These are phyloP conservation scores for Amorpha juglandis DNA, from an alignment of 2,888 invertebrate genomes.

Conservation along the genomic window DNA sequence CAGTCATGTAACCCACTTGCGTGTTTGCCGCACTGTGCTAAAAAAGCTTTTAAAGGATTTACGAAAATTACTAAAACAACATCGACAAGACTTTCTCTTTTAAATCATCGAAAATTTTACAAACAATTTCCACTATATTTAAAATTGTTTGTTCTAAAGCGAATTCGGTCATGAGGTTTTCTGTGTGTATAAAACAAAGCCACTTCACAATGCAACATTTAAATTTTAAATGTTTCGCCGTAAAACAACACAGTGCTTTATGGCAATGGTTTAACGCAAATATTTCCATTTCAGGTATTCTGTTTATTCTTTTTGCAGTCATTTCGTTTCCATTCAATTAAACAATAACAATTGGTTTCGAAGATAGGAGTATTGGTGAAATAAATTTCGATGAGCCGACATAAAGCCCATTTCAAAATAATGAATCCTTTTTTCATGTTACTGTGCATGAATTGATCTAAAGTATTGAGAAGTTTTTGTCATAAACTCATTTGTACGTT, in stretches of 20 bases:
- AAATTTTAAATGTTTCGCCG: background rate
- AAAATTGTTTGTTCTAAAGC: background rate
- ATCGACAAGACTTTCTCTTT: background rate
- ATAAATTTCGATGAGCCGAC: conserved; percentile 21
- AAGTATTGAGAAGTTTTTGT: background rate
- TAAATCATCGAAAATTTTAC: background rate
- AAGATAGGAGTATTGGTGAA: conserved; percentile 20
- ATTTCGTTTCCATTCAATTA: conserved; percentile 22
- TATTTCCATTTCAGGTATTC: conserved; percentile 11
- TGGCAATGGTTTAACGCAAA: conserved; percentile 25
- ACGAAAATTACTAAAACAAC: too few species aligned
- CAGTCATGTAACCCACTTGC: too few species aligned
- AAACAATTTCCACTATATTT: background rate
- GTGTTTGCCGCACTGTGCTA: too few species aligned
- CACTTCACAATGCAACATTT: background rate
- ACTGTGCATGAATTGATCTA: background rate
- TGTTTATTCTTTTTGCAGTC: conserved; percentile 19
- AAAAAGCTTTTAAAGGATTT: too few species aligned
- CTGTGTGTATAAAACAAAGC: background rate
- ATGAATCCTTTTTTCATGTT: conserved; percentile 14
- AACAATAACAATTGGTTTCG: conserved; percentile 21
- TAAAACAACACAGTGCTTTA: conserved; percentile 17
- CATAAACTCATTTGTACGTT: background rate
- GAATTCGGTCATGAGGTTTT: background rate
- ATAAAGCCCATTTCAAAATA: background rate